These are phyloP conservation scores for Cololabis saira DNA, from an alignment of 2,113 vertebrate genomes.

Conservation along the genomic window DNA sequence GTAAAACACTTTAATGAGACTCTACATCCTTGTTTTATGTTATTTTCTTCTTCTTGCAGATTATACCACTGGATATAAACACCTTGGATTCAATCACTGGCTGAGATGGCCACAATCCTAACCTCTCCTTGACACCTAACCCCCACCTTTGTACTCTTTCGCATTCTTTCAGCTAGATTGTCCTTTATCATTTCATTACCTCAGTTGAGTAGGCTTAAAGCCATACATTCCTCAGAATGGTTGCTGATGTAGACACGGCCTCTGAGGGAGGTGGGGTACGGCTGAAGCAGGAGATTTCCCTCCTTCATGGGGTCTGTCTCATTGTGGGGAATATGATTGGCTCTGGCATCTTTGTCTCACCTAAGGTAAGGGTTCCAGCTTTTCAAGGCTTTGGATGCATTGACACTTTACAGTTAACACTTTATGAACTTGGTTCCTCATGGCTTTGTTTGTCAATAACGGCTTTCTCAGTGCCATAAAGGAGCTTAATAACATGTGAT, in stretches of 20 bases:
- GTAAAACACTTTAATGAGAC: conserved; percentile 3
- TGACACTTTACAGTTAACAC: too few relatives aligned
- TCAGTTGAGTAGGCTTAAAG: not conserved
- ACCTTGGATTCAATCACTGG: conserved; percentile 10
- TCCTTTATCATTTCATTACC: not conserved
- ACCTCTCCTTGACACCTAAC: too few relatives aligned
- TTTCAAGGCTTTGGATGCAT: not conserved
- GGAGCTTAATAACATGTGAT: too few relatives aligned
- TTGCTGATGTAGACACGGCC: conserved; percentile 39
- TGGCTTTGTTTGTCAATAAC: too few relatives aligned
- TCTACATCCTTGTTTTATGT: not conserved
- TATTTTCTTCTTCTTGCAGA: conserved; percentile 30
- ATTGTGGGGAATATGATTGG: conserved; percentile 88
- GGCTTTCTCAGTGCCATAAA: too few relatives aligned
- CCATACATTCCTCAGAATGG: conserved; percentile 66
- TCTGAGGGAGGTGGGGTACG: conserved; percentile 64
- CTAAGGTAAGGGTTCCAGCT: conserved; percentile 67
- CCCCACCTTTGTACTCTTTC: too few relatives aligned
- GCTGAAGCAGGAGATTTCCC: conserved; percentile 85
- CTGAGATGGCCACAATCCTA: not conserved
- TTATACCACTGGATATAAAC: conserved; percentile 2
- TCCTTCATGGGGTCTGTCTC: conserved; percentile 86
- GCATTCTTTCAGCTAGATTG: not conserved
- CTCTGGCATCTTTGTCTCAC: conserved; percentile 85
- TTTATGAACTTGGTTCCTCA: too few relatives aligned